Evolutionary conservation across 2,888 invertebrate species (phyloP), one percentile per base, ranked within the genome.

Genomic region (Calameuta idolon): DNA sequence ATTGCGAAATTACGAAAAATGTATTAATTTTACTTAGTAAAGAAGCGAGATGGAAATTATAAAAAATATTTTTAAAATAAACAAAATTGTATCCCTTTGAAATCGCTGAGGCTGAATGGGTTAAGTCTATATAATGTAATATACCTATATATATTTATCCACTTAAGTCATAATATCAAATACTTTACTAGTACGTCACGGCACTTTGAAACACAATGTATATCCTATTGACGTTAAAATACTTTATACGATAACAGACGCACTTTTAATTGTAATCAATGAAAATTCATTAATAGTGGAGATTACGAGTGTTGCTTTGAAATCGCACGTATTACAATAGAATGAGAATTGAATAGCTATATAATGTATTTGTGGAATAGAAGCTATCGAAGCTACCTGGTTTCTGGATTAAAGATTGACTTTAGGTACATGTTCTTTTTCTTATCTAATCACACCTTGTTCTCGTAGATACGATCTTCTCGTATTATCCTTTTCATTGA

Each of bases 111-210:
- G 23, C 55, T 73, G 15, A 68, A 69, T 76, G 69, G 35, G 75
- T 69, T 55, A 75, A 73, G 11, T 77, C 77, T 77, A 77, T 73
- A 35, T 31, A 79, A 71, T 33, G 34, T 76, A 71, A 77, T 73
- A 73, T 79, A 33, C 77, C 69, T 73, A 34, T 23, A 76, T 55
- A 73, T 74, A 73, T 69, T 34, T 79, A 69, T 73, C 34, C 15
- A 76, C 69, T 73, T 74, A 31, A 75, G 74, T 55, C 75, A 75
- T 73, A 69, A 83, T 85, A 85, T 84, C 86, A 84, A 84, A 83
- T 82, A 84, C 79, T 83, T 84, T 84, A 85, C 85, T 40, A 37
- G 69, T 73, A 76, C 77, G n/a, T 31, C 69, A 55, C 55, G 55
- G 40, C 71, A 76, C 55, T 55, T 73, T 12, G 11, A 69, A 71